Conservation (phyloP, 2,888 invertebrate genomes). For the Ctena decussata region DNA sequence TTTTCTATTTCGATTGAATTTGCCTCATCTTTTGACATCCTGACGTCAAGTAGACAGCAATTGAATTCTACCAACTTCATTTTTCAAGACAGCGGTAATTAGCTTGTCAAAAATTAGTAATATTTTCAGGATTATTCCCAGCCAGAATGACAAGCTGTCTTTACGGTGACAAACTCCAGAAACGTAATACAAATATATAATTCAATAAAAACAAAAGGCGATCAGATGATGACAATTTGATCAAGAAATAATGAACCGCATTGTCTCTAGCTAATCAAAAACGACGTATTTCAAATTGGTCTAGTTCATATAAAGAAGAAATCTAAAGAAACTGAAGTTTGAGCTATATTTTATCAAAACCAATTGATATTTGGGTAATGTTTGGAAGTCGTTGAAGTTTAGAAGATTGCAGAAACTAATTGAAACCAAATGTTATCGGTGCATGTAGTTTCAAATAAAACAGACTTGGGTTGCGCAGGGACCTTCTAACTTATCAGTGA, state of each 20-base stretch:
- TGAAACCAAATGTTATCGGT: too few species aligned
- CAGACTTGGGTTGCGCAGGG: too few species aligned
- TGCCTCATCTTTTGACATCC: background rate
- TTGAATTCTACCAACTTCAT: constrained; percentile 49
- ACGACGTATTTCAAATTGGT: background rate
- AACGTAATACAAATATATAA: constrained; percentile 58
- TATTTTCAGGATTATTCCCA: constrained; percentile 12
- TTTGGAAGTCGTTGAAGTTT: too few species aligned
- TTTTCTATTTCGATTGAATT: constrained; percentile 14
- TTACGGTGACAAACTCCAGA: constrained; percentile 58
- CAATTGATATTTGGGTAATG: too few species aligned
- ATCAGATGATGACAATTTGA: constrained; percentile 6
- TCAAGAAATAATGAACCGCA: background rate
- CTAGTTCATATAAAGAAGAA: background rate
- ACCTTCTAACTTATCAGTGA: too few species aligned
- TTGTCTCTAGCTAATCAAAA: background rate
- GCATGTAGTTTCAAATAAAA: too few species aligned
- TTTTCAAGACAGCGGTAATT: constrained; percentile 49
- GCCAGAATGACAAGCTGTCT: constrained; percentile 60
- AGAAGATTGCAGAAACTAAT: too few species aligned
- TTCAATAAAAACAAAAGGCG: constrained; percentile 66
- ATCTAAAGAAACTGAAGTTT: too few species aligned
- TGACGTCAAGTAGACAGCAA: constrained; percentile 32
- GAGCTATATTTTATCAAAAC: too few species aligned
- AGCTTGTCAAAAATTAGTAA: constrained; percentile 63